A percentile compares a stretch with the other conserved stretches of the same genome.
These are phyloP conservation scores for Malurus alboscapulatus DNA, from an alignment of 2,113 vertebrate genomes.

Conservation along the genomic window DNA sequence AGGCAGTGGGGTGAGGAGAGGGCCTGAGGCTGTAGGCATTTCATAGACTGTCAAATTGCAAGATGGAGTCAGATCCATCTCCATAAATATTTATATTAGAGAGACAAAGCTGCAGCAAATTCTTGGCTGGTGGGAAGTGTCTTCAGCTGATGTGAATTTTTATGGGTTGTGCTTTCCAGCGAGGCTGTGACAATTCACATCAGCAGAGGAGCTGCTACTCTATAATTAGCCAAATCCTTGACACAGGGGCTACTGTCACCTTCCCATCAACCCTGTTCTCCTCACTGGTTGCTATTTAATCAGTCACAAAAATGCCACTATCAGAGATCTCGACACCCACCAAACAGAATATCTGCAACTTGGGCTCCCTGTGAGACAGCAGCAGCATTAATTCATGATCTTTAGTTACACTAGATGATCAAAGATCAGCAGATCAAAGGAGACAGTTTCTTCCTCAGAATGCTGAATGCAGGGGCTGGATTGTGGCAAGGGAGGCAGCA, in stretches of 20 bases:
- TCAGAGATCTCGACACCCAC: not conserved
- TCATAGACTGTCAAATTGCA: not conserved
- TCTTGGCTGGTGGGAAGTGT: not conserved
- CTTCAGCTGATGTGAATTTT: constrained; percentile 29
- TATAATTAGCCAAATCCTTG: constrained; percentile 32
- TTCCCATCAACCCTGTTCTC: not conserved
- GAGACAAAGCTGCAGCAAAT: not conserved
- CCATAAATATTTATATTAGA: constrained; percentile 49
- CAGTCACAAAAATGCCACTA: not conserved
- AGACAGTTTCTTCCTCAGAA: not conserved
- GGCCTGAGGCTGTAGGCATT: not conserved
- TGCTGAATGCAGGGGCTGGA: rapidly evolving
- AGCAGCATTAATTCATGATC: not conserved
- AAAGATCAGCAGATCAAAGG: constrained; percentile 34
- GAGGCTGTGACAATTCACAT: constrained; percentile 14
- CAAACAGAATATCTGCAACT: not conserved
- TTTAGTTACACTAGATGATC: constrained; percentile 1
- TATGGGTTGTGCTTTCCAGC: constrained; percentile 3
- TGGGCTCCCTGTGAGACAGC: not conserved
- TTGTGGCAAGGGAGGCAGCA: rapidly evolving
- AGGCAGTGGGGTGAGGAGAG: not conserved
- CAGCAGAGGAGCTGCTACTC: not conserved
- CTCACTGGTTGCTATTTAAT: not conserved
- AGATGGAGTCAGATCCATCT: not conserved
- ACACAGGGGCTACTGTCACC: not conserved